Evolutionary conservation across 2,113 vertebrate species (phyloP), one percentile per base, ranked within the genome.

Genomic region (Piprites chloris): DNA sequence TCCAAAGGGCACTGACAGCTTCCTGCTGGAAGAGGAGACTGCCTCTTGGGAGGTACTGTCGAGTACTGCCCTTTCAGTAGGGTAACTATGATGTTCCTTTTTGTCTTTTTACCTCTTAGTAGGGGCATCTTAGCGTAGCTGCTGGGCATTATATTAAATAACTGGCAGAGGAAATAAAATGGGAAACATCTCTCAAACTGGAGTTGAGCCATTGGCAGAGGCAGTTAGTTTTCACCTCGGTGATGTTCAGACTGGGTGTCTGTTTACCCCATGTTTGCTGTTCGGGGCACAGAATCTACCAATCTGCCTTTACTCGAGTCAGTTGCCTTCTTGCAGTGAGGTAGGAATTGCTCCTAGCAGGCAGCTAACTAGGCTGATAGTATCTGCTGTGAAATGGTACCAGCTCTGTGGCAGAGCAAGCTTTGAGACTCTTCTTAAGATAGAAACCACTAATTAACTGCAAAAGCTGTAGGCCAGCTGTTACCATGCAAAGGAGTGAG

Each of bases 261-360:
- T 86, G 47, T 46, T 89, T 33, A 74, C 80, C 67, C 76, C 68
- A 35, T 1, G 1, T 50, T 84, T 85, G 85, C 69, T 80, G 50
- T 68, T 42, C 0, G 52, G 65, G 88, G 75, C 81, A 71, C 87
- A 89, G 71, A 66, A 83, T 72, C 71, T 90, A 92, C 87, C 93
- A 58, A 55, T 37, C 91, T 95, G 96, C 91, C 95, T 96, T 95
- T 94, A 42, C 87, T 92, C 55, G 56, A 89, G 96, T 87, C 75
- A 61, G 44, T 91, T 95, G 94, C 94, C 91, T 95, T 95, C 91
- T 91, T 85, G 89, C 95, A 87, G 91, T 41, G 87, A 95, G 90
- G 86, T 92, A 75, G 77, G 86, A 75, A 52, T 56, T 84, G 89
- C 91, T 97, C 56, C 94, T 86, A 56, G 88, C 85, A 87, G 88